Evolutionary conservation across 2,888 invertebrate species (phyloP), one percentile per base, ranked within the genome.

Genomic region (Rambutsinella grinnellia): DNA sequence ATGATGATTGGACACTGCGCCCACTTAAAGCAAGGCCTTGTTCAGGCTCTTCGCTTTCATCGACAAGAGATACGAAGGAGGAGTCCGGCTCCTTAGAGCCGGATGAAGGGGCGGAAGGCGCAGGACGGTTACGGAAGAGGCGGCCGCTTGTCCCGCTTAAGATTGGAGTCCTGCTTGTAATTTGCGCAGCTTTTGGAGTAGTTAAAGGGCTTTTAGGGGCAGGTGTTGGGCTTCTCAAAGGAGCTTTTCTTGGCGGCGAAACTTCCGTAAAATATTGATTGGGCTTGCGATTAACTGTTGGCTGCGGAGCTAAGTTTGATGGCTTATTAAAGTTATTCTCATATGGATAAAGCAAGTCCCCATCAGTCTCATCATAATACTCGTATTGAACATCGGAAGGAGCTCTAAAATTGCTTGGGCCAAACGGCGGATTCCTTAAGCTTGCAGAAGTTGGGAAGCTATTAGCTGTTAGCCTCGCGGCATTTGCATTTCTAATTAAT

Each of bases 301-400:
- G 46, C 10, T 26, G 15, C 17, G 65, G 44, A 2, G 62, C 13
- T 23, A 56, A 28, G 15, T 49, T 21, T 3, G 47, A n/a, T 8
- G 72, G 75, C 6, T 79, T 77, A 19, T 58, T 68, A 56, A 78
- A 69, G 60, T 83, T 81, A 19, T 79, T 81, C 6, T 77, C 79
- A 28, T 80, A 81, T 19, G 79, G 79, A 54, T 83, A 82, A 17
- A 79, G 75, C 27, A 80, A 57, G 23, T 83, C 81, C 28, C 63
- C 74, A 46, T 79, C 68, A 49, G 76, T 79, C 24, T 80, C 83
- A 65, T 81, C 81, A 44, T 83, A 83, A 53, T 83, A 83, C 60
- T 83, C 83, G 57, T 83, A 83, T 36, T 81, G 81, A 17, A 79
- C 69, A n/a, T 83, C 80, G 1, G 69, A 69, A 13, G 36, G 36